Conservation (phyloP, 2,888 invertebrate genomes). For the Pharmacophagus antenor region DNA sequence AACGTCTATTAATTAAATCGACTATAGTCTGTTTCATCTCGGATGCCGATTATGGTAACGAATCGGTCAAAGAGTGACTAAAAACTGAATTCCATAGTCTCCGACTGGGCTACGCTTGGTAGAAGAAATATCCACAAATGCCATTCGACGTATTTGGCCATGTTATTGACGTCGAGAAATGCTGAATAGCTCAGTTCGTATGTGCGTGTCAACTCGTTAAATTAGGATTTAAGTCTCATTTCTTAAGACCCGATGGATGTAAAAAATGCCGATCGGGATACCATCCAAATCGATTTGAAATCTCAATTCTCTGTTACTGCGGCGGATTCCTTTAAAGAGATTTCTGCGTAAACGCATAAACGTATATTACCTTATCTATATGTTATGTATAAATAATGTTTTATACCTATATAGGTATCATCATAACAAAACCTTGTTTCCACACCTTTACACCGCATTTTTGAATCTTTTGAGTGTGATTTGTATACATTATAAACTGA, state of each 20-base stretch:
- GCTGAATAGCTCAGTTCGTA: slow-evolving; percentile 48
- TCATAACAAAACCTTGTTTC: neutral
- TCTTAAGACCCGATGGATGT: slow-evolving; percentile 37
- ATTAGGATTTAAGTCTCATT: slow-evolving; percentile 52
- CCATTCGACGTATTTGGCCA: slow-evolving; percentile 48
- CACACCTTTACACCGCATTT: slow-evolving; percentile 5
- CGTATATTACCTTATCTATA: slow-evolving; percentile 9
- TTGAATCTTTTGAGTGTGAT: slow-evolving; percentile 3
- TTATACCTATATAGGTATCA: neutral
- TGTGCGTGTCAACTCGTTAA: slow-evolving; percentile 55
- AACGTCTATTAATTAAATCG: slow-evolving; percentile 64
- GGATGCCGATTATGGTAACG: slow-evolving; percentile 55
- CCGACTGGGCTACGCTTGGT: slow-evolving; percentile 50
- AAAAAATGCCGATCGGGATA: slow-evolving; percentile 49
- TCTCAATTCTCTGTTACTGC: slow-evolving; percentile 38
- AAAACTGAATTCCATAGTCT: slow-evolving; percentile 60
- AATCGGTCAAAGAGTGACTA: slow-evolving; percentile 52
- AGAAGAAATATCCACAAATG: slow-evolving; percentile 55
- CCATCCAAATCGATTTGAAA: slow-evolving; percentile 34
- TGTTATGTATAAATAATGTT: neutral
- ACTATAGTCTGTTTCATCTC: slow-evolving; percentile 53
- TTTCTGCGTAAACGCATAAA: slow-evolving; percentile 28
- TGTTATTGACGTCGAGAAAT: slow-evolving; percentile 54
- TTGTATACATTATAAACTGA: slow-evolving; percentile 7
- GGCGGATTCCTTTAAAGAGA: slow-evolving; percentile 36